Evolutionary conservation across 1,140 invertebrate species (phyloP), one percentile per base, ranked within the genome.

Genomic region (Vanessa tameamea): DNA sequence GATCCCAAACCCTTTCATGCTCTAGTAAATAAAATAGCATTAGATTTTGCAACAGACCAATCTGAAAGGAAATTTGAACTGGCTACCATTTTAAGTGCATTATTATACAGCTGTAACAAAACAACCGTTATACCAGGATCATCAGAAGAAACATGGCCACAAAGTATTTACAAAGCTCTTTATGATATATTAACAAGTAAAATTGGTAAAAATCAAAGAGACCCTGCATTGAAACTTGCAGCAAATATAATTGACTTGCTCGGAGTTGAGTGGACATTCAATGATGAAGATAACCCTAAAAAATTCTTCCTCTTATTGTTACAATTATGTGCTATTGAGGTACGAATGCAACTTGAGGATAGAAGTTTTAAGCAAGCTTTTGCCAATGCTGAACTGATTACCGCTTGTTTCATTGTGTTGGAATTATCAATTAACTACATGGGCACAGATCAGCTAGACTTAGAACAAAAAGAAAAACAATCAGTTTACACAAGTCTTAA

Each of bases 341-440:
- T 98, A 3, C 94, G 97, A 81, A 98, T 99, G 97, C 96, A 97
- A 81, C 90, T 98, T 55, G 98, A 99, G 86, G 97, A 97, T 75
- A 96, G 96, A 79, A 95, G 95, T 82, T 93, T 98, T 73, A 96
- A 97, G 86, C 94, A 96, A 86, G 95, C 97, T 9, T 94, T 96
- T 82, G 90, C 94, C 43, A 95, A 97, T 91, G 95, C 94, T 31
- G 95, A 97, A 64, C 92, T 98, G 16, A 94, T 98, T 2, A 96
- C 95, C 23, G 94, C 96, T 53, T 98, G 97, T 84, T 99, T 98
- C 79, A 93, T 95, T 61, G 95, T 98, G 48, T 90, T 99, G 48
- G 98, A 99, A 88, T 91, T 95, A 47, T 96, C 96, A 48, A 95
- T 98, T 11, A 94, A 95, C 63, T 97, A 96, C 78, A 96, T 99